Evolutionary conservation across 2,113 vertebrate species (phyloP).

Genomic region (Machaerirhynchus nigripectus): DNA sequence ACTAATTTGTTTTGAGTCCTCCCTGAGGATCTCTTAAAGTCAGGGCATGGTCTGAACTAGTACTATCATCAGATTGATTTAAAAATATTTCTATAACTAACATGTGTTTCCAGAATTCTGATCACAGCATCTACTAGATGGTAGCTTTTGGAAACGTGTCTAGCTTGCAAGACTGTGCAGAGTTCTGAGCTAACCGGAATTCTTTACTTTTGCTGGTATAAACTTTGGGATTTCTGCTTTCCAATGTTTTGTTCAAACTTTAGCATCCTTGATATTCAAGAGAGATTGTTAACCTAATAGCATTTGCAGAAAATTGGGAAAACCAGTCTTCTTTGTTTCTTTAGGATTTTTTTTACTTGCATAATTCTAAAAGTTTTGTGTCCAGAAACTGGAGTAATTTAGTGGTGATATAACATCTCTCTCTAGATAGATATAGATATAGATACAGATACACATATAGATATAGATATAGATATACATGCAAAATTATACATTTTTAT

Average conservation of each 20-base stretch:
- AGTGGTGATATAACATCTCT: neutral
- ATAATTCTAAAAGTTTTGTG: neutral
- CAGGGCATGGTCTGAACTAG: neutral
- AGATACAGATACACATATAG: too few relatives aligned
- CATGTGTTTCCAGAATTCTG: neutral
- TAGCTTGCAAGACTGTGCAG: neutral
- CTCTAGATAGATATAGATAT: fast-evolving
- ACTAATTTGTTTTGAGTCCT: slow-evolving; percentile 21
- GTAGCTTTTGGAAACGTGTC: neutral
- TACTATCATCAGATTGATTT: neutral
- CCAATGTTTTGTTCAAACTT: neutral
- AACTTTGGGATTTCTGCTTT: neutral
- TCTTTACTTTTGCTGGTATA: neutral
- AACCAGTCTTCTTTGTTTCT: neutral
- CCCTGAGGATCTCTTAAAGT: neutral
- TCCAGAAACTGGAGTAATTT: neutral
- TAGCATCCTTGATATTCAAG: neutral
- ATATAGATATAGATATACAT: fast-evolving
- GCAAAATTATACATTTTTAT: too few relatives aligned
- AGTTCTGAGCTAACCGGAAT: neutral
- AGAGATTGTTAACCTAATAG: neutral
- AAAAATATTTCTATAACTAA: neutral
- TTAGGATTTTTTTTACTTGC: neutral
- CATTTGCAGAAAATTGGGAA: neutral
- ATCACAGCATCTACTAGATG: neutral